These are phyloP conservation scores for Drosophila paracracens DNA, from an alignment of 2,888 invertebrate genomes.

Conservation along the genomic window DNA sequence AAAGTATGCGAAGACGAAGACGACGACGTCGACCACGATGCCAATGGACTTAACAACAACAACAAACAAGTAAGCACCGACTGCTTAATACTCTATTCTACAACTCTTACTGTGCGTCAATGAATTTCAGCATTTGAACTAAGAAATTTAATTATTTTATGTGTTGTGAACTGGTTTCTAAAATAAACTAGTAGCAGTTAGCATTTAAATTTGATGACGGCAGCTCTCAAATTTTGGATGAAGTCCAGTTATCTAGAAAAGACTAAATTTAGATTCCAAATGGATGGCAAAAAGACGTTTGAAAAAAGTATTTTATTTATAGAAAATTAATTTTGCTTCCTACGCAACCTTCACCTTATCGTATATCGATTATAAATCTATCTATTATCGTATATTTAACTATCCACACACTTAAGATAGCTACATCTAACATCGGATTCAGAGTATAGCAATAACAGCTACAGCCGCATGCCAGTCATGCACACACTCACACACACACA, in stretches of 20 bases:
- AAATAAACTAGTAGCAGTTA: not conserved
- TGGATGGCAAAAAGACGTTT: not conserved
- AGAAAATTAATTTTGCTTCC: not conserved
- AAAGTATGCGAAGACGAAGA: conserved; percentile 48
- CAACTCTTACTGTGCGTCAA: not conserved
- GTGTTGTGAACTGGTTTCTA: not conserved
- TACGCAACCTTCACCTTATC: not conserved
- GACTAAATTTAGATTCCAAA: not conserved
- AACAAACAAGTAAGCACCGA: not conserved
- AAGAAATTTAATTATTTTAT: not conserved
- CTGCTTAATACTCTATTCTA: not conserved
- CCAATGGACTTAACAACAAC: conserved; percentile 33
- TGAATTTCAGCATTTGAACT: not conserved
- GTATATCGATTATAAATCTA: not conserved
- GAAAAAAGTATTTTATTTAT: not conserved
- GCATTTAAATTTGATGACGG: not conserved
- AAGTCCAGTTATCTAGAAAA: not conserved
- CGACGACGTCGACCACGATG: conserved; percentile 11
- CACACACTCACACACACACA: conserved; percentile 35
- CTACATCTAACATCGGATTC: not conserved
- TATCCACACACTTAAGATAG: not conserved
- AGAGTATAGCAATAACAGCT: conserved; percentile 18
- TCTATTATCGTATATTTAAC: not conserved
- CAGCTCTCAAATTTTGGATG: not conserved
- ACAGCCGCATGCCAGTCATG: conserved; percentile 66